Base-by-base conservation (phyloP, 2,797 vertebrate genomes). In the Atherinosoma microstoma region DNA sequence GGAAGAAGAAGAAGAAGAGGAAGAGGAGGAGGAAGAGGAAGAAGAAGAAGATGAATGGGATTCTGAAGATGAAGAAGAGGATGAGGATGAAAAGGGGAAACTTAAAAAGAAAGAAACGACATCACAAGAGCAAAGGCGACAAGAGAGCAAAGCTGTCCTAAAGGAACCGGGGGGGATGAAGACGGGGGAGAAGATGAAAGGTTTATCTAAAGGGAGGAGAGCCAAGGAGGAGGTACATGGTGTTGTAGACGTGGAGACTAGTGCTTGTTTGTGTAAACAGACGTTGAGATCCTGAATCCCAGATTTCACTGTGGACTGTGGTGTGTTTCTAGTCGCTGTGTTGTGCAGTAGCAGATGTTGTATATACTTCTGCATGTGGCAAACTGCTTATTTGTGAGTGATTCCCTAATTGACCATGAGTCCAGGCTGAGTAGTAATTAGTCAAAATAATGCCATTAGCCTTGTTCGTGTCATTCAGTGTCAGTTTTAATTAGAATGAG, bases 201-300 rank as follows among this genome's bases (percentile, higher is more conserved):
- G 47, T 47, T 79, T 83, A n/a, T 75, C 78, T 70, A 78, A 84
- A 85, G 84, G 80, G 64, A 85, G 76, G 62, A 77, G 74, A 84
- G 77, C 63, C 57, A 29, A 66, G 30, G 45, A 80, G 56, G 84
- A 94, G 93, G 92, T 94, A 94, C 68, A 80, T 35, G 45, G 40
- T 64, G 27, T 42, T 4, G 80, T 83, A 62, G 78, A 30, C 9
- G 20, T 76, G 87, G 78, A 82, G 62, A 73, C 47, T 34, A 51
- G 79, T 81, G 58, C 18, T 34, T 72, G 80, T 85, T 73, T 71
- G 64, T n/a, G 18, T 69, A 67, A 27, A 67, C 67, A 69, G 64
- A 75, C 34, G 6, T 53, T 62, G 36, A 6, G 40, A 60, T 53
- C 61, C 42, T n/a, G 34, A 5, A 15, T 54, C 3, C 6, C 47